Evolutionary conservation across 2,113 vertebrate species (phyloP).

Genomic region (Sapayoa aenigma): DNA sequence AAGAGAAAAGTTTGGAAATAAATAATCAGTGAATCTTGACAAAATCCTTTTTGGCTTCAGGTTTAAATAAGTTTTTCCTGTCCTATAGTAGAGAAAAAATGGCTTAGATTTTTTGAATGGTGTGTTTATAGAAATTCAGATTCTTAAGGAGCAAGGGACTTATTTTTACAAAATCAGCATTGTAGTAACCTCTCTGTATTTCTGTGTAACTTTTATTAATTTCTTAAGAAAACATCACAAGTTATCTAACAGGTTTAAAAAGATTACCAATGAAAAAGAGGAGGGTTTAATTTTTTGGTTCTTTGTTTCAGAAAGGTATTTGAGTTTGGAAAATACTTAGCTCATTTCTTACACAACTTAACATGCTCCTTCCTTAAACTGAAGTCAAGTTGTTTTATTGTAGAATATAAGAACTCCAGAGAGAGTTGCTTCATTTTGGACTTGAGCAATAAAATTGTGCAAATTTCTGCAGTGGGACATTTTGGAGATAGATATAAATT

Average conservation of each 20-base stretch:
- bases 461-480: neutral
- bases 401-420: neutral
- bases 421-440: neutral
- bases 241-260: neutral
- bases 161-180: neutral
- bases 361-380: neutral
- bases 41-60: neutral
- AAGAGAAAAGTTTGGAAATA: neutral
- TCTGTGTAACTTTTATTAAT: neutral
- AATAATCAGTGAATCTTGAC: neutral
- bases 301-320: neutral
- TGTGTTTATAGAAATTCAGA: neutral
- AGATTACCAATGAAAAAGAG: neutral
- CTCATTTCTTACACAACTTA: neutral
- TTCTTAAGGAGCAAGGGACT: neutral
- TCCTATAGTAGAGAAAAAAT: neutral
- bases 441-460: neutral
- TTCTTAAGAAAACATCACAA: neutral
- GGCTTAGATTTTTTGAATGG: neutral
- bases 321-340: neutral
- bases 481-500: neutral
- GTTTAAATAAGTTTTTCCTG: neutral
- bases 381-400: neutral
- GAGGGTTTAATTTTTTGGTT: rapidly evolving
- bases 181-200: neutral